A percentile compares a stretch with the other conserved stretches of the same genome.
Conservation (phyloP, 1,140 invertebrate genomes). For the Psilanteris sp. region DNA sequence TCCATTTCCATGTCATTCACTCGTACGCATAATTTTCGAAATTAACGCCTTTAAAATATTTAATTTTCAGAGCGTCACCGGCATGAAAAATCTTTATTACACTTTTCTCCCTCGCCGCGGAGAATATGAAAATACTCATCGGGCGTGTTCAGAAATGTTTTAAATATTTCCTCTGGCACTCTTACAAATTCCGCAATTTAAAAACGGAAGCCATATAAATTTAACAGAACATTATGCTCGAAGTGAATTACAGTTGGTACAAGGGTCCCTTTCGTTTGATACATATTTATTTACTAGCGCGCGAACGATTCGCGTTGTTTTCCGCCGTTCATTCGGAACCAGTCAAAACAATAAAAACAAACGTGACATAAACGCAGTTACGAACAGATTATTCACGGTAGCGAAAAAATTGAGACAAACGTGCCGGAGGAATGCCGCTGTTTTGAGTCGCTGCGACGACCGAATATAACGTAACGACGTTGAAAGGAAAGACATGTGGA, state of each 20-base stretch:
- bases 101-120: conserved; percentile 22
- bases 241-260: conserved; percentile 46
- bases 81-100: conserved; percentile 49
- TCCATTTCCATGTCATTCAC: not conserved
- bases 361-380: conserved; percentile 44
- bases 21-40: conserved; percentile 13
- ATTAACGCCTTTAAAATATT: conserved; percentile 44
- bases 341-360: conserved; percentile 48
- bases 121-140: conserved; percentile 57
- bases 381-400: conserved; percentile 23
- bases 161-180: conserved; percentile 61
- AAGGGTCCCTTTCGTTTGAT: conserved; percentile 24
- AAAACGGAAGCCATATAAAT: conserved; percentile 58
- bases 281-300: conserved; percentile 43
- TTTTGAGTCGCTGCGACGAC: not conserved
- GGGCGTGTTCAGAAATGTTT: conserved; percentile 51
- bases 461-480: conserved; percentile 18
- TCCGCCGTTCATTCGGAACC: conserved; percentile 27
- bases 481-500: conserved; percentile 26
- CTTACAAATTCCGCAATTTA: conserved; percentile 58
- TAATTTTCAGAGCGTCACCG: conserved; percentile 19
- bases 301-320: conserved; percentile 46
- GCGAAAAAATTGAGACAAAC: conserved; percentile 27
- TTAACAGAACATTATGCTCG: conserved; percentile 54
- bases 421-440: conserved; percentile 9